Conservation (phyloP, 2,888 invertebrate genomes). For the Scaptomyza polygonia region DNA sequence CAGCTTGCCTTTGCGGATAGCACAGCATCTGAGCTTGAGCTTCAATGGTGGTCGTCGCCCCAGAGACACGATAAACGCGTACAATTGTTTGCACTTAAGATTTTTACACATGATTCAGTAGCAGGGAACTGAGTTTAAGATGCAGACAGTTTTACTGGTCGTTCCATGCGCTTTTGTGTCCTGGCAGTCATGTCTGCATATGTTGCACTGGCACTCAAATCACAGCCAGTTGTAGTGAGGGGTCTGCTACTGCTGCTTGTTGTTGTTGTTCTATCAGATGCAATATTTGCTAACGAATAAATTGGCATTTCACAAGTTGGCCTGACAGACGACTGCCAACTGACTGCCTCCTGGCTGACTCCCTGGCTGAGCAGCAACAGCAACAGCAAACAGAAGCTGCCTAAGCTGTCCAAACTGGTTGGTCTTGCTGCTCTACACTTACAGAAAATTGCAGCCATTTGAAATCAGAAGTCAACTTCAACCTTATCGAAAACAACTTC, state of each 20-base stretch:
- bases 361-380: conserved; percentile 23
- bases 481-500: background rate
- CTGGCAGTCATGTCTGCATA: conserved; percentile 80
- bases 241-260: conserved; percentile 12
- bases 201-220: conserved; percentile 74
- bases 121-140: conserved; percentile 40
- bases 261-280: conserved; percentile 76
- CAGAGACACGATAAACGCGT: conserved; percentile 82
- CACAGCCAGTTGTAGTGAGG: conserved; percentile 43
- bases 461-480: background rate
- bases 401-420: conserved; percentile 43
- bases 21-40: conserved; percentile 21
- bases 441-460: background rate
- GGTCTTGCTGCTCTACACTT: background rate
- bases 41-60: conserved; percentile 82
- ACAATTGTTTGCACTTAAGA: conserved; percentile 85
- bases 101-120: conserved; percentile 84
- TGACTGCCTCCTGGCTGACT: conserved; percentile 49
- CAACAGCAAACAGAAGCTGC: conserved; percentile 6
- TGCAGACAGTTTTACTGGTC: conserved; percentile 30
- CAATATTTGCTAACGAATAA: conserved; percentile 80
- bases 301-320: conserved; percentile 80
- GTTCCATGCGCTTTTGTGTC: conserved; percentile 64
- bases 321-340: conserved; percentile 73
- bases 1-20: conserved; percentile 7